Evolutionary conservation across 2,888 invertebrate genomes (phyloP).

Genomic region (Unio pictorum): DNA sequence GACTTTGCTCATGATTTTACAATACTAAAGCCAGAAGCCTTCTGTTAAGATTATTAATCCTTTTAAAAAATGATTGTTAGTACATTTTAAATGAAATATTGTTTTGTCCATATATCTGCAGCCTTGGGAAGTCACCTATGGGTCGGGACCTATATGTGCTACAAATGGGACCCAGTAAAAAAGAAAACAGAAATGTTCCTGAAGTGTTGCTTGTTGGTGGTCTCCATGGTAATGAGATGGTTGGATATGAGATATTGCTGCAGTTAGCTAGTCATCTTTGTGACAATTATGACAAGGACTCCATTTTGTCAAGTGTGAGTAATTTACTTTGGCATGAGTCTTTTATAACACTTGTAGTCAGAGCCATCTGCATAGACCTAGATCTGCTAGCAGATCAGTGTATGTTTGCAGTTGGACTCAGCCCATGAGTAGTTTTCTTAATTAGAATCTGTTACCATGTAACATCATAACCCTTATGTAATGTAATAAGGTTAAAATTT

Average conservation of each 20-base stretch:
- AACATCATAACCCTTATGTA: too few species aligned
- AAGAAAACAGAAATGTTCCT: conserved; percentile 35
- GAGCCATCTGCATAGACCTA: too few species aligned
- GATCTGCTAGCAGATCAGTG: too few species aligned
- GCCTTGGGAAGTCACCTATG: conserved; percentile 61
- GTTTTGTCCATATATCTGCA: conserved; percentile 21
- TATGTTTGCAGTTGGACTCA: too few species aligned
- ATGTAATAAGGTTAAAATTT: too few species aligned
- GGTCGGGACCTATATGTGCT: conserved; percentile 64
- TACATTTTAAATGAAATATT: neutral
- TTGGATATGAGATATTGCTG: conserved; percentile 67
- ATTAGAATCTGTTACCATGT: too few species aligned
- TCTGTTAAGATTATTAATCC: too few species aligned
- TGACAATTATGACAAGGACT: conserved; percentile 60
- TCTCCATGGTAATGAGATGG: conserved; percentile 70
- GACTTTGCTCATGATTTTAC: too few species aligned
- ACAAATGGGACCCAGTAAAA: conserved; percentile 43
- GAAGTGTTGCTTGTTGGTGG: conserved; percentile 64
- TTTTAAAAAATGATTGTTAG: neutral
- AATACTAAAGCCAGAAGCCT: too few species aligned
- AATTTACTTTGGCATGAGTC: neutral
- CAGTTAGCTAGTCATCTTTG: conserved; percentile 62
- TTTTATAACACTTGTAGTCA: too few species aligned
- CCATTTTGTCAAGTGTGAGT: conserved; percentile 58
- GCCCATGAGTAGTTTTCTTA: too few species aligned